phyloP scores from a whole-genome alignment of 2,113 vertebrate genomes.

The Gavia stellata region DNA sequence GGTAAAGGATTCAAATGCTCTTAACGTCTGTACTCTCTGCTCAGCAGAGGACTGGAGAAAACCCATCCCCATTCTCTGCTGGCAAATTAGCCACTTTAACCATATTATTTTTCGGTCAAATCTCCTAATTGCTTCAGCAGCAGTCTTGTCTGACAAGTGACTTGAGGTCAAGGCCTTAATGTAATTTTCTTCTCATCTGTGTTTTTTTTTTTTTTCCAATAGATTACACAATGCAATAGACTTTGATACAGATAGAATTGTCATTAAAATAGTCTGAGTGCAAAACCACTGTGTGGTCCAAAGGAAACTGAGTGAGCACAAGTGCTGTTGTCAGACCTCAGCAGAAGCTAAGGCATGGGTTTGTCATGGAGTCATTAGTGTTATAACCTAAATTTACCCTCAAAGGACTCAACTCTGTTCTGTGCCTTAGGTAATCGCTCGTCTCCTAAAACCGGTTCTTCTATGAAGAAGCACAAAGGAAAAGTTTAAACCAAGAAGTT shows the following conservation, averaged over 20 bases:
- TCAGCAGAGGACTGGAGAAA: background rate
- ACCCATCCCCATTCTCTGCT: background rate
- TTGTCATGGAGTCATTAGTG: background rate
- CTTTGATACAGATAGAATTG: background rate
- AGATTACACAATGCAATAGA: background rate
- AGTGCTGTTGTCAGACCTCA: background rate
- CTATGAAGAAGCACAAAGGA: background rate
- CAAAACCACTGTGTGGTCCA: background rate
- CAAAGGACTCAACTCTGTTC: background rate
- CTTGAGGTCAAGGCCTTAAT: background rate
- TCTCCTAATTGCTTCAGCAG: background rate
- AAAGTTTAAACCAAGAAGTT: background rate
- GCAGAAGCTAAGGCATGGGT: background rate
- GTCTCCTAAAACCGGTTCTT: background rate
- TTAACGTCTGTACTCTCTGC: background rate
- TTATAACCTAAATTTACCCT: background rate
- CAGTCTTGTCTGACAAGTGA: background rate
- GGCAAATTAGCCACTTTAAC: background rate
- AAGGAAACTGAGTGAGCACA: background rate
- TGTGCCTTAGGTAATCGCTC: background rate
- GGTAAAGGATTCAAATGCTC: slow-evolving; percentile 2
- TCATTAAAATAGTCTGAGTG: background rate
- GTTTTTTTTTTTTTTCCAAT: background rate
- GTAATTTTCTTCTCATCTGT: background rate
- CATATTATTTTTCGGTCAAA: background rate